Conservation (phyloP, 2,797 vertebrate genomes). For the Hippoglossus hippoglossus region DNA sequence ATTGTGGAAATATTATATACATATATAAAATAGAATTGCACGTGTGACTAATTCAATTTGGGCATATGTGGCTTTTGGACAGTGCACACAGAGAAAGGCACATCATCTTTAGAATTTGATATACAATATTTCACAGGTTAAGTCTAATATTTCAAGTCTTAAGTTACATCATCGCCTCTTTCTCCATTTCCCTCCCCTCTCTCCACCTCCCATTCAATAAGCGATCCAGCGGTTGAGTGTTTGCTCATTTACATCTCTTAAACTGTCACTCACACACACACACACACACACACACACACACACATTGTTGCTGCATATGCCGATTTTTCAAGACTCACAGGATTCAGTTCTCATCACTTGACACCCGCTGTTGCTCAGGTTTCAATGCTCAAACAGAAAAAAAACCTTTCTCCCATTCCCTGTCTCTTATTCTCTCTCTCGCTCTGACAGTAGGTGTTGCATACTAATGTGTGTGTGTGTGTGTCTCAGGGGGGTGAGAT, state of each 20-base stretch:
- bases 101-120: background rate
- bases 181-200: constrained; percentile 35
- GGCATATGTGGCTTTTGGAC: background rate
- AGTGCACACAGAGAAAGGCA: no score
- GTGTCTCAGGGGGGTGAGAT: constrained; percentile 80
- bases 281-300: constrained; percentile 42
- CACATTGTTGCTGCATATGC: constrained; percentile 66
- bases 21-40: background rate
- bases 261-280: constrained; percentile 64
- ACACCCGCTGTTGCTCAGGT: constrained; percentile 74
- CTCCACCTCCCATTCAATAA: constrained; percentile 44
- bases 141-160: background rate
- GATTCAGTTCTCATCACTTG: constrained; percentile 71
- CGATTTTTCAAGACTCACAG: constrained; percentile 62
- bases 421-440: constrained; percentile 65
- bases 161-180: constrained; percentile 16
- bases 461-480: constrained; percentile 81
- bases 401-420: constrained; percentile 47
- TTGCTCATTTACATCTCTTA: constrained; percentile 63
- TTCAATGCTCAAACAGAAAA: constrained; percentile 65
- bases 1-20: background rate
- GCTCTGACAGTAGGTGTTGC: constrained; percentile 82
- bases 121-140: background rate
- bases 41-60: background rate
- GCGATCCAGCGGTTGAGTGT: constrained; percentile 45